Conservation (phyloP, 1,140 invertebrate species). For the Alviniconcha marisindica region DNA sequence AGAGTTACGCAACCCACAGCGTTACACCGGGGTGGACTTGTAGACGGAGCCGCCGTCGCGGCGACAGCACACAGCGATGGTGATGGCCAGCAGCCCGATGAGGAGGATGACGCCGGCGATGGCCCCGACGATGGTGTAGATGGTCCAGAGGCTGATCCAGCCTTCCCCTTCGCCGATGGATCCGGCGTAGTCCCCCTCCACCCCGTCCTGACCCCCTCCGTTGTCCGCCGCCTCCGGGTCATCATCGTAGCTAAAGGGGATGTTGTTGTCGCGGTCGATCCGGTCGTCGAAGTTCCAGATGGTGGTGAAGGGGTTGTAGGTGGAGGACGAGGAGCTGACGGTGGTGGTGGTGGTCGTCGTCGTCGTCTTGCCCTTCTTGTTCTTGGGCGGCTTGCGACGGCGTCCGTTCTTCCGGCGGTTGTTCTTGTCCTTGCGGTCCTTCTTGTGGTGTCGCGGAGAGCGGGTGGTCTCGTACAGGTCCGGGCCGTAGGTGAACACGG, state of each 20-base stretch:
- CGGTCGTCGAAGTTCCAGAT: constrained; percentile 31
- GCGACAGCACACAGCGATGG: constrained; percentile 62
- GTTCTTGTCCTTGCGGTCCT: constrained; percentile 27
- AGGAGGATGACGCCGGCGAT: constrained; percentile 64
- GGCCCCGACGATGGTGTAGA: constrained; percentile 66
- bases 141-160: constrained; percentile 58
- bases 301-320: constrained; percentile 12
- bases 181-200: not conserved
- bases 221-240: constrained; percentile 20
- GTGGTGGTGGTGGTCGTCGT: constrained; percentile 20
- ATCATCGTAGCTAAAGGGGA: constrained; percentile 24
- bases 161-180: not conserved
- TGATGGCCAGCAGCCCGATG: constrained; percentile 63
- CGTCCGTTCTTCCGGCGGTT: constrained; percentile 10
- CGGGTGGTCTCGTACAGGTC: constrained; percentile 37
- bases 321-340: not conserved
- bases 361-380: constrained; percentile 18
- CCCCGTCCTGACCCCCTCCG: not conserved
- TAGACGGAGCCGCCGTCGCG: constrained; percentile 49
- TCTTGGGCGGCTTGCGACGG: constrained; percentile 29
- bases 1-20: no score
- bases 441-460: constrained; percentile 18
- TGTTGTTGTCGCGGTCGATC: constrained; percentile 36
- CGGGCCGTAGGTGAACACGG: not conserved
- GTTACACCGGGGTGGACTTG: constrained; percentile 62